These are phyloP conservation scores for Phalloptychus januarius DNA, from an alignment of 2,797 vertebrate genomes.

Conservation along the genomic window DNA sequence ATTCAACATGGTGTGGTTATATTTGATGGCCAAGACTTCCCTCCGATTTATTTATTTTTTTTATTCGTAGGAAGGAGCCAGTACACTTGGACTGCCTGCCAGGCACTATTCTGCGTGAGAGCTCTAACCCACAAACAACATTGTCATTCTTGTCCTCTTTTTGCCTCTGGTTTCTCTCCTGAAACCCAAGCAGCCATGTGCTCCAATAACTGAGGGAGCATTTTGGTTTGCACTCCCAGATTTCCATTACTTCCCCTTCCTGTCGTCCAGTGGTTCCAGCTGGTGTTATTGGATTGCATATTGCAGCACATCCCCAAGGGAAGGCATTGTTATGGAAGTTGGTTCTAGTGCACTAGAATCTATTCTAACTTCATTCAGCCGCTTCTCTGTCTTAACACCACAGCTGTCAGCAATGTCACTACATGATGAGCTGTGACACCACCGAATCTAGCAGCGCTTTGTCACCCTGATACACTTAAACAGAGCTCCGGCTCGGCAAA, in stretches of 20 bases:
- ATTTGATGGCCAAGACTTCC: conserved; percentile 69
- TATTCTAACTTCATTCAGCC: conserved; percentile 74
- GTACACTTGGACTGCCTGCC: conserved; percentile 59
- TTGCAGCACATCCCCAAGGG: conserved; percentile 62
- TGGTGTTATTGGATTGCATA: conserved; percentile 73
- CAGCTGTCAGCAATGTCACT: conserved; percentile 78
- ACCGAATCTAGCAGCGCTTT: conserved; percentile 75
- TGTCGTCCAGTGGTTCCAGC: conserved; percentile 75
- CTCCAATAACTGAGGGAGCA: conserved; percentile 70
- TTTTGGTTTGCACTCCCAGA: conserved; percentile 66
- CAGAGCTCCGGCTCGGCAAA: conserved; percentile 71
- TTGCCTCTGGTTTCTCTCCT: conserved; percentile 72
- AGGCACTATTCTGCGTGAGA: conserved; percentile 62
- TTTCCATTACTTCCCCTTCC: conserved; percentile 70
- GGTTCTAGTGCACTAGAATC: conserved; percentile 68
- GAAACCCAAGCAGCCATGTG: conserved; percentile 63
- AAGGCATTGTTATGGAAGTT: conserved; percentile 77
- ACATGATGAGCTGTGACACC: conserved; percentile 80
- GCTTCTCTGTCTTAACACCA: conserved; percentile 72
- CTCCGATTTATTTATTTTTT: conserved; percentile 42
- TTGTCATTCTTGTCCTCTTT: conserved; percentile 68
- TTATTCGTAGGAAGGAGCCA: conserved; percentile 51
- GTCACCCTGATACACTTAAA: conserved; percentile 82
- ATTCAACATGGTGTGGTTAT: conserved; percentile 79
- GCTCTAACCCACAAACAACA: conserved; percentile 69